Conservation (phyloP, 1,140 invertebrate genomes). For the Eriosoma lanigerum region DNA sequence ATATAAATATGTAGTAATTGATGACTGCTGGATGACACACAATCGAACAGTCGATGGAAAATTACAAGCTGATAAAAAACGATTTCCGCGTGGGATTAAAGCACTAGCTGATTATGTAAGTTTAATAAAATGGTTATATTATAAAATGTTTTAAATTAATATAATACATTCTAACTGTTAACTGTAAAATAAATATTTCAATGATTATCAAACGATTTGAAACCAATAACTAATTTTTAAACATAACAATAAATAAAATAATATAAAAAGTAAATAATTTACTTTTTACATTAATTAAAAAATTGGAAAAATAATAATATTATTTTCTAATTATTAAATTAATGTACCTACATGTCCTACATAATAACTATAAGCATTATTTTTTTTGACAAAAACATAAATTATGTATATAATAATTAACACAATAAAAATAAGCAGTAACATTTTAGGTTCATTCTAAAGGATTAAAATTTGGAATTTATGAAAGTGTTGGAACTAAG, state of each 20-base stretch:
- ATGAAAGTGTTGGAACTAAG: constrained; percentile 92
- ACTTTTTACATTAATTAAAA: too few relatives aligned
- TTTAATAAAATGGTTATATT: constrained; percentile 7
- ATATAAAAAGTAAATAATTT: too few relatives aligned
- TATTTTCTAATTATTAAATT: too few relatives aligned
- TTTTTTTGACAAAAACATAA: background rate
- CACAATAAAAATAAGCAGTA: constrained; percentile 61
- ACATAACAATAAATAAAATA: too few relatives aligned
- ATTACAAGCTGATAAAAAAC: constrained; percentile 62
- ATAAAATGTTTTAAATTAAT: too few relatives aligned
- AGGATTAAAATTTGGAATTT: constrained; percentile 95
- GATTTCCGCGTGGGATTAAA: constrained; percentile 67
- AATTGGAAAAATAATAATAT: too few relatives aligned
- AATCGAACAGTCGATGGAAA: constrained; percentile 60
- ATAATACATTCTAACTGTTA: too few relatives aligned
- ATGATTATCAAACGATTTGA: too few relatives aligned
- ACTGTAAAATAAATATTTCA: too few relatives aligned
- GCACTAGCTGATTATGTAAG: constrained; percentile 65
- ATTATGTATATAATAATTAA: too few relatives aligned
- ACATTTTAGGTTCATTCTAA: constrained; percentile 80
- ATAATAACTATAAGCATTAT: background rate
- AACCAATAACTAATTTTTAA: too few relatives aligned
- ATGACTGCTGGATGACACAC: constrained; percentile 66
- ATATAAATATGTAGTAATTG: constrained; percentile 66
- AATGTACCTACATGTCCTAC: too few relatives aligned